Evolutionary conservation across 2,797 vertebrate species (phyloP).

Genomic region (Pangasius sanitwongsei): DNA sequence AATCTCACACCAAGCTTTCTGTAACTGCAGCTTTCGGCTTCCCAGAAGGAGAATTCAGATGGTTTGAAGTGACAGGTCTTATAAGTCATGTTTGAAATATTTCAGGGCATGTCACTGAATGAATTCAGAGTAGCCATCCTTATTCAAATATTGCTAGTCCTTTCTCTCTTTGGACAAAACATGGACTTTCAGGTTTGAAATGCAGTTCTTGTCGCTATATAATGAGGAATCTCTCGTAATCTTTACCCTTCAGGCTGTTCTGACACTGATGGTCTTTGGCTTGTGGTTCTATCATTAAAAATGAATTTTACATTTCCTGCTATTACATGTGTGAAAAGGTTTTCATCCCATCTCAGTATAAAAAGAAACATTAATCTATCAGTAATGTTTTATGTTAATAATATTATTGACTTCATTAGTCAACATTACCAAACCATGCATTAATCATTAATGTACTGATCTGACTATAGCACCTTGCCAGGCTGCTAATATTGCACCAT

Average conservation of each 20-base stretch:
- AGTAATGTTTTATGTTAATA: background rate
- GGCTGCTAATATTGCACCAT: background rate
- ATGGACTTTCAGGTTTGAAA: conserved; percentile 66
- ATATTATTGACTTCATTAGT: background rate
- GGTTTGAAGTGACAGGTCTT: background rate
- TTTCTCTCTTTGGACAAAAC: conserved; percentile 12
- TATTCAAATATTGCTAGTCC: background rate
- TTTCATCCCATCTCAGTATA: background rate
- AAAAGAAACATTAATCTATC: background rate
- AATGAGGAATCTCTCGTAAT: conserved; percentile 65
- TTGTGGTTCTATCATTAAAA: conserved; percentile 65
- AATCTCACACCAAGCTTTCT: background rate
- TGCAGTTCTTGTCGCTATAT: conserved; percentile 47
- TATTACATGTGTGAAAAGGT: background rate
- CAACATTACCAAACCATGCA: background rate
- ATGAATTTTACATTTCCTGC: conserved; percentile 58
- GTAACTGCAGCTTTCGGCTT: background rate
- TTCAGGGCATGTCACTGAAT: background rate
- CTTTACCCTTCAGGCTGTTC: conserved; percentile 63
- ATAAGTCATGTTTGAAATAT: background rate
- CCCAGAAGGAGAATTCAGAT: background rate
- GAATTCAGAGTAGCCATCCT: background rate
- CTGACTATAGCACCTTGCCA: background rate
- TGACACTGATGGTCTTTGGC: conserved; percentile 55
- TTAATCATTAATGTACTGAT: background rate